Base-by-base conservation (phyloP, 1,140 invertebrate genomes). In the Dendrolimus kikuchii region DNA sequence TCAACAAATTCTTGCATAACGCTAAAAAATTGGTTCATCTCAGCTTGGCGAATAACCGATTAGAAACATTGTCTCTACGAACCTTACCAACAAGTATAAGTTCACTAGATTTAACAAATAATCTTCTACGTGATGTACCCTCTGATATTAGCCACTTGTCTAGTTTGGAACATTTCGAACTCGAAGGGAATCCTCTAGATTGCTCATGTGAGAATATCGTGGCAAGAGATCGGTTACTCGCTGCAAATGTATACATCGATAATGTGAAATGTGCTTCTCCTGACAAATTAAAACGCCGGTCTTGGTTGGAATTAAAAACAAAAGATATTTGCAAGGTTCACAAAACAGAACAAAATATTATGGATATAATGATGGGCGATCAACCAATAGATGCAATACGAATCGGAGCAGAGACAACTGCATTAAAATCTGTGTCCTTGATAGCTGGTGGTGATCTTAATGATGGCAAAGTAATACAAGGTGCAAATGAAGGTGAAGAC, bases 331-430 rank as follows among this genome's bases (percentile, higher is more conserved):
- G 90, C 62, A 74, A 80, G 81, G 73, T 69, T 56, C 71, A 66
- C 47, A 82, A 64, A 72, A 45, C 58, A 10, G 74, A 71, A 64
- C 60, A 59, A 7, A 67, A 87, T 55, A 77, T 81, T 50, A 62
- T 82, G 57, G 89, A 90, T 44, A 81, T 90, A 73, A 90, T 91
- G 88, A 85, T 91, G 83, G 89, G 89, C 7, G 90, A 91, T 66
- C 82, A 89, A 68, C 87, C 90, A 38, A 46, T 78, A 38, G 71
- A 88, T 67, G 80, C 86, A 2, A 68, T 79, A 8, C 54, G 63
- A 62, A 62, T 87, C 60, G 78, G 81, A 7, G 59, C 75, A 62
- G 71, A 87, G 59, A 79, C 74, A 2, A 75, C 69, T 10, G 77
- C 75, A 37, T 61, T 85, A 54, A 88, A 81, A 63, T 77, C 79